Conservation (phyloP, 2,888 invertebrate species). For the Saturnia pavonia region DNA sequence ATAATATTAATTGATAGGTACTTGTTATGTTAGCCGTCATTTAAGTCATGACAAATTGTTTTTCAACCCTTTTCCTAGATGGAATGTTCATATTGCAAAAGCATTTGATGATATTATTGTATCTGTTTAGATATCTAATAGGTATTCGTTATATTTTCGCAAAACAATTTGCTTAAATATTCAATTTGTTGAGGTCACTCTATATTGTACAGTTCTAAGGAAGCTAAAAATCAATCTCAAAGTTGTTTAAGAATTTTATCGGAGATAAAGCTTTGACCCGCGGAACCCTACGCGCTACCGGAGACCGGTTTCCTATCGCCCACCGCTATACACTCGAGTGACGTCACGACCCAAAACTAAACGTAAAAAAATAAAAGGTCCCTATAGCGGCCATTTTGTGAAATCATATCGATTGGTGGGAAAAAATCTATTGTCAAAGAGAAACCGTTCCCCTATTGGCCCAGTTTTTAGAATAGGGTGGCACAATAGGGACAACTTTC, state of each 20-base stretch:
- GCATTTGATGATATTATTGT: too few species aligned
- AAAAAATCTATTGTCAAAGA: constrained; percentile 72
- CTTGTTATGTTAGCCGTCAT: too few species aligned
- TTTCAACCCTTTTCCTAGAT: too few species aligned
- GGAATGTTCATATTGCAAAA: too few species aligned
- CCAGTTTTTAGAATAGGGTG: constrained; percentile 75
- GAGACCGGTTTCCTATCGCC: constrained; percentile 18
- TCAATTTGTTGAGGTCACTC: background rate
- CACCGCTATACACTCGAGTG: constrained; percentile 13
- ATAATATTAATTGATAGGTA: too few species aligned
- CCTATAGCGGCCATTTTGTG: constrained; percentile 71
- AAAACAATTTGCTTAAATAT: background rate
- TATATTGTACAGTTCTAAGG: background rate
- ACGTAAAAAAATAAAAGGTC: constrained; percentile 38
- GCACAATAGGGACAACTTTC: constrained; percentile 68
- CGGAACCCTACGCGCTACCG: constrained; percentile 15
- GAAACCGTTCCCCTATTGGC: constrained; percentile 72
- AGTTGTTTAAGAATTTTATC: background rate
- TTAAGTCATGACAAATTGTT: too few species aligned
- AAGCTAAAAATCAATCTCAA: constrained; percentile 8
- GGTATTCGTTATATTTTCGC: too few species aligned
- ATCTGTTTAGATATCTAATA: too few species aligned
- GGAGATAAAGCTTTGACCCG: constrained; percentile 14
- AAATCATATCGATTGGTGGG: constrained; percentile 74
- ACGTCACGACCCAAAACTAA: constrained; percentile 35